phyloP scores from a whole-genome alignment of 2,797 vertebrate species.

The Sparidentex hasta region DNA sequence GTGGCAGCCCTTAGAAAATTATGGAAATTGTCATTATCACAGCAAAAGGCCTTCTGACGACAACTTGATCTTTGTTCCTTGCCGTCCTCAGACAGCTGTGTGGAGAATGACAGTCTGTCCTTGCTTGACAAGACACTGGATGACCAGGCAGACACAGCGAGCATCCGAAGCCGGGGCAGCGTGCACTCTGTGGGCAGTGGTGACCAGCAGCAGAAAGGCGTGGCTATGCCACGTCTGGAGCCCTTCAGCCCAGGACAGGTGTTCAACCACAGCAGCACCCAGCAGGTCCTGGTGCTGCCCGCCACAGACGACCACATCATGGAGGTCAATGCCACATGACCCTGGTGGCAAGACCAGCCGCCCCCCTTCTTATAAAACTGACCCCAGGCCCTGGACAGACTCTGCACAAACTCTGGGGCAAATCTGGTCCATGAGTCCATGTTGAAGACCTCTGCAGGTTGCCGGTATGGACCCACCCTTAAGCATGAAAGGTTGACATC shows the following conservation, averaged over 20 bases:
- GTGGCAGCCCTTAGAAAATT: too few species aligned
- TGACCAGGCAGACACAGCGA: constrained; percentile 91
- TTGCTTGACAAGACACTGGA: constrained; percentile 93
- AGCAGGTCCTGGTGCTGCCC: constrained; percentile 94
- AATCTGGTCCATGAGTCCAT: constrained; percentile 50
- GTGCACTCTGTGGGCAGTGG: constrained; percentile 88
- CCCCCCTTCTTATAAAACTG: constrained; percentile 42
- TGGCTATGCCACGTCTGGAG: constrained; percentile 95
- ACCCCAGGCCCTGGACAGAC: constrained; percentile 59
- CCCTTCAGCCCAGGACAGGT: constrained; percentile 93
- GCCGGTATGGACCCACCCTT: constrained; percentile 48
- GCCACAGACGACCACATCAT: constrained; percentile 94
- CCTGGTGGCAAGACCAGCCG: constrained; percentile 23
- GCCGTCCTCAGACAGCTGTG: constrained; percentile 90
- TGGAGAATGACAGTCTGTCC: constrained; percentile 95
- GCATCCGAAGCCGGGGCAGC: constrained; percentile 91
- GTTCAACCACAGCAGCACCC: constrained; percentile 90
- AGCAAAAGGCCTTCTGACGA: not conserved
- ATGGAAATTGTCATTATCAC: not conserved
- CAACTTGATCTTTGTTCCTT: not conserved
- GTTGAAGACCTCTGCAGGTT: constrained; percentile 34
- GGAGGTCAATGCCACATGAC: constrained; percentile 97
- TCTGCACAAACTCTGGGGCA: constrained; percentile 42
- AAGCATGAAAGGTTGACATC: constrained; percentile 73
- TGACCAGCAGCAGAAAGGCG: constrained; percentile 86